Evolutionary conservation across 2,888 invertebrate genomes (phyloP), one percentile per base, ranked within the genome.

Genomic region (Pterobdella sp.): DNA sequence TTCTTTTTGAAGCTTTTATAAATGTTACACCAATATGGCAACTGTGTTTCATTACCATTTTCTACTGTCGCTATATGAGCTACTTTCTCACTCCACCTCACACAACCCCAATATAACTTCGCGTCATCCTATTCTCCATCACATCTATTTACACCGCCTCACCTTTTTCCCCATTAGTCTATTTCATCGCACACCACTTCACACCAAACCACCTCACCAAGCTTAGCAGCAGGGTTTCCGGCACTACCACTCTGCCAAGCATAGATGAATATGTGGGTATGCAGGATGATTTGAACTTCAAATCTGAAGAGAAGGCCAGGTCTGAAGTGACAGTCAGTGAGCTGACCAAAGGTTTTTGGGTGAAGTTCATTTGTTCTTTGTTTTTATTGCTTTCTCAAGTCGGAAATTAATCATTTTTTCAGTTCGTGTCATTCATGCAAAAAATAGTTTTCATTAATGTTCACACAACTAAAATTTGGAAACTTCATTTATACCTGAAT

Each of bases 311-410:
- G 86, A 88, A 83, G 82, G 88, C 82, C 86, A 89, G 86, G 81
- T 88, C 83, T 81, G 88, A 83, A 78, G 87, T 87, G 75, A 88
- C 89, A 72, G 87, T 89, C 70, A 87, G 88, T 75, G 86, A 86
- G 77, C 83, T 91, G 74, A 87, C 81, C 42, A 76, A 78, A 74
- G 82, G 82, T 82, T 75, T 75, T 74, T 32, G 29, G 18, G 29
- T 63, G 14, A 42, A 18, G 29, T 52, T 49, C 32, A 49, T 56
- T n/a, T 35, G 14, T 32, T 35, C 14, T 69, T 52, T 69, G 52
- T 49, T 7, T 56, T 2, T 14, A 29, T 49, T 37, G 26, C 26
- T 29, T 26, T n/a, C 2, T 72, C 37, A 29, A 36, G 26, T 3
- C 14, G 65, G 14, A 65, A 26, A 36, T 63, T 35, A 29, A 14